Percentiles rank a stretch among this genome's conserved stretches.
phyloP scores from a whole-genome alignment of 2,113 vertebrate genomes.

The Ciconia stormi region DNA sequence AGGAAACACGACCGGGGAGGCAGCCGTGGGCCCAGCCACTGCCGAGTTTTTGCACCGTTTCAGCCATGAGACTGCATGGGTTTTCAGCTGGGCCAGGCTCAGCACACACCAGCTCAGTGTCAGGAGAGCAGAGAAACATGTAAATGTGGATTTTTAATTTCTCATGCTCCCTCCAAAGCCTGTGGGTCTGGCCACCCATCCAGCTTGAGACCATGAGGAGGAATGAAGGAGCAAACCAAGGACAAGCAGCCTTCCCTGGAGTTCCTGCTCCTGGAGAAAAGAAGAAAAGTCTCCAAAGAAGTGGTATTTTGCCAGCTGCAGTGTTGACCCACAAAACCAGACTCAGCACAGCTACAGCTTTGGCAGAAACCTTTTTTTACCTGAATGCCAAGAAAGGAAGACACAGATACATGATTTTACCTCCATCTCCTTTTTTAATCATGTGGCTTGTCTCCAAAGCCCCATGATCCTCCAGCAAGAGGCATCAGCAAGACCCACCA shows the following conservation, averaged over 20 bases:
- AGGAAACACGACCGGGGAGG: background rate
- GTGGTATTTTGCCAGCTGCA: background rate
- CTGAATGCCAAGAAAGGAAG: background rate
- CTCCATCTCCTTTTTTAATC: background rate
- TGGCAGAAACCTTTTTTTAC: background rate
- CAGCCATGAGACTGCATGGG: background rate
- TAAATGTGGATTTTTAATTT: background rate
- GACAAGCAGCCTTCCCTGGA: background rate
- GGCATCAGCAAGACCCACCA: background rate
- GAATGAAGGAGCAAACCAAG: background rate
- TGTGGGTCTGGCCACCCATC: background rate
- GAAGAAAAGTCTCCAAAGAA: background rate
- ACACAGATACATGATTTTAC: background rate
- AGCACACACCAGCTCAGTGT: background rate
- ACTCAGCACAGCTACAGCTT: background rate
- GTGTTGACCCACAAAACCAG: background rate
- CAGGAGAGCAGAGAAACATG: background rate
- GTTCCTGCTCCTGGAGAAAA: background rate
- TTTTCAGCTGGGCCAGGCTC: background rate
- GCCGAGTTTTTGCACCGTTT: background rate
- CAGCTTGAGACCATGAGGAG: background rate
- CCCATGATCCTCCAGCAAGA: background rate
- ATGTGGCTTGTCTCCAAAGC: background rate
- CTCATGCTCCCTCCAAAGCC: background rate
- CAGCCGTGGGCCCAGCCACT: fast-evolving